Base-by-base conservation (phyloP, 2,888 invertebrate genomes). In the Carcina quercana region DNA sequence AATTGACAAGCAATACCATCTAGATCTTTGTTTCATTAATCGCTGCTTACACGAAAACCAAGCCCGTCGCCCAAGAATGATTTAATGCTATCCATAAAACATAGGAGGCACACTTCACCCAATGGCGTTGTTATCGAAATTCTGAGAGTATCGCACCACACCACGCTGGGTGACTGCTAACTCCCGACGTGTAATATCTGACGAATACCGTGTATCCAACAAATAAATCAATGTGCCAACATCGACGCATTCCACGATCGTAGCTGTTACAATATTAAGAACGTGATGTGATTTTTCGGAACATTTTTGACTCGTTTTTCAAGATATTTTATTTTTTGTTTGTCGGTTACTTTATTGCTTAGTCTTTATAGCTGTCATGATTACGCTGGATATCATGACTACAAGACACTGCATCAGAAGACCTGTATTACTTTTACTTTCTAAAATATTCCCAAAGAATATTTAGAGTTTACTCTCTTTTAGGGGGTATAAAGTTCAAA, bases 161-260 rank as follows among this genome's bases (percentile, higher is more conserved):
- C 5, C 17, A 5, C 5, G 12, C 10, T 14, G 12, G 13, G 13
- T 20, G 25, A 13, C 13, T 25, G 14, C 10, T 36, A 28, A 25
- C 25, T 15, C 28, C 34, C 26, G 38, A 34, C 40, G 38, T 40
- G 40, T 43, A 44, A 50, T 49, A 53, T 54, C 39, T 37, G 41
- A 34, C 39, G 40, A 41, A 42, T 45, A 46, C 32, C 32, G 37
- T 28, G 32, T 40, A 50, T 45, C 40, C 39, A 42, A 47, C 45
- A 51, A 52, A 73, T 74, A 74, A 70, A 75, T 73, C 73, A 73
- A 51, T 55, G 35, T 48, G 43, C 50, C 57, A 54, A 63, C 69
- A 62, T 52, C 47, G 45, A 34, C 42, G 43, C 38, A 39, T 42
- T 39, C 43, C 43, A n/a, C n/a, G n/a, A n/a, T n/a, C n/a, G n/a